These are phyloP conservation scores for Anagyrus pseudococci DNA, from an alignment of 2,888 invertebrate species.

Conservation along the genomic window DNA sequence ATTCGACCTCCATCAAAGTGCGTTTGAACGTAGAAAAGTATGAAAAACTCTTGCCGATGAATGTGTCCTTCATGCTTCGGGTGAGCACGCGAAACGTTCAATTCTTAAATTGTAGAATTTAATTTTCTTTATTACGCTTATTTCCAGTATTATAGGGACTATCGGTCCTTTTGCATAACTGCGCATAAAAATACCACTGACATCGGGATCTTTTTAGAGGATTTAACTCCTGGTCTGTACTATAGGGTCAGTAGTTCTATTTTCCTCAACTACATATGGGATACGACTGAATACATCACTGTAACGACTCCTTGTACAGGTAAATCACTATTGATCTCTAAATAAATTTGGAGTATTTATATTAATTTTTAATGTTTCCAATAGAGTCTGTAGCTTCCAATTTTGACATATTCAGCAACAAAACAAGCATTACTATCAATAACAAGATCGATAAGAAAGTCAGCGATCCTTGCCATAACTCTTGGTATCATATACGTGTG, in stretches of 20 bases:
- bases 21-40: conserved; percentile 27
- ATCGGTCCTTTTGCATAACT: not conserved
- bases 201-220: conserved; percentile 13
- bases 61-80: conserved; percentile 35
- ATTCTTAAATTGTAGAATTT: conserved; percentile 1
- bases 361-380: not conserved
- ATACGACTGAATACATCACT: conserved; percentile 22
- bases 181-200: conserved; percentile 12
- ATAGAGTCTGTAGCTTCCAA: conserved; percentile 11
- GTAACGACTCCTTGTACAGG: conserved; percentile 41
- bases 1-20: conserved; percentile 34
- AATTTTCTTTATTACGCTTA: not conserved
- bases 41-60: conserved; percentile 32
- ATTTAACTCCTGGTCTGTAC: conserved; percentile 36
- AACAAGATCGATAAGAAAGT: conserved; percentile 6
- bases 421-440: conserved; percentile 36
- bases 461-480: conserved; percentile 40
- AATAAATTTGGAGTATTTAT: not conserved
- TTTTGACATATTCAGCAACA: conserved; percentile 24
- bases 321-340: conserved; percentile 23
- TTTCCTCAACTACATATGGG: not conserved
- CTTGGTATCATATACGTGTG: conserved; percentile 42
- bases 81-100: conserved; percentile 27
- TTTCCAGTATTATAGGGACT: not conserved
- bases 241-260: conserved; percentile 25